Base-by-base conservation (phyloP, 2,113 vertebrate species). In the Salminus brasiliensis region DNA sequence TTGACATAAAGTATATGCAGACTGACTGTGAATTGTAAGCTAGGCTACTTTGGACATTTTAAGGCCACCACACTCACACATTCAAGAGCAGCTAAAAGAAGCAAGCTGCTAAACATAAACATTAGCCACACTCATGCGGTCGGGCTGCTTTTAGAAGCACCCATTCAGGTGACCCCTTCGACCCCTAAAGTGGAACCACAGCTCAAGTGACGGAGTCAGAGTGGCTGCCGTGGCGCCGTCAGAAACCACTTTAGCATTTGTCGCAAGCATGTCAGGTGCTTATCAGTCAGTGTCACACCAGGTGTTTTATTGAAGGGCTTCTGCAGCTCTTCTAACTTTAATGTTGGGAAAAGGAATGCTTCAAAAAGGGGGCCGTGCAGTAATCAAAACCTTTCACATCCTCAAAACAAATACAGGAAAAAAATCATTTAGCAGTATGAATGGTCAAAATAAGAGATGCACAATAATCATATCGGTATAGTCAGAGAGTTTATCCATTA, bases 191-290 rank as follows among this genome's bases (percentile, higher is more conserved):
- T 29, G 74, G 63, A 29, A 57, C 67, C 34, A 72, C 43, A 59
- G 68, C 30, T 72, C 57, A 43, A 53, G 57, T 52, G 77, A 78
- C 76, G 18, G 68, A 70, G 59, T 62, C 41, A 16, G 43, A 74
- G 47, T 30, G 39, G 77, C 78, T 60, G 45, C 30, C 43, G 36
- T 43, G 34, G 60, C 63, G 29, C 7, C 25, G 27, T 41, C 53
- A 63, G 6, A 65, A 25, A 13, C 29, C 29, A 30, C 34, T 41
- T 53, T 43, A 30, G 25, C 49, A 41, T 76, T 55, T 62, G 63
- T 49, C n/a, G 43, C 55, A 2, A 27, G 67, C 67, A 27, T 71
- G 76, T 30, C 67, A 49, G 66, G 41, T 78, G 71, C 32, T 29
- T 73, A 27, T 67, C 34, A 34, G 47, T 55, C 52, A 55, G 52